These are phyloP conservation scores for Holotrichia oblita DNA, from an alignment of 1,140 invertebrate species.

Conservation along the genomic window DNA sequence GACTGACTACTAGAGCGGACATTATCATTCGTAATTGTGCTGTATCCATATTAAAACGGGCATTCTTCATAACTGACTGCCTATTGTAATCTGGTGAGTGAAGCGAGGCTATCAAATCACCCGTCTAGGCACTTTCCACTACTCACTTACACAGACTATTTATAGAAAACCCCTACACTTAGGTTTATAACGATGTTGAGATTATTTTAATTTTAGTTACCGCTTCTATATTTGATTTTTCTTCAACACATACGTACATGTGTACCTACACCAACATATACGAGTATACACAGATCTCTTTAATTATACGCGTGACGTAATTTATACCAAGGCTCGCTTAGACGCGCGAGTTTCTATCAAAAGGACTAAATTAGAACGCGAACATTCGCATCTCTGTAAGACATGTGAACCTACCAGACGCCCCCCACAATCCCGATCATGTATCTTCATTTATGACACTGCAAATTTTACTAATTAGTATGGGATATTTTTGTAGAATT, in stretches of 20 bases:
- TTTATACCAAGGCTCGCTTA: constrained; percentile 48
- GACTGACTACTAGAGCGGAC: constrained; percentile 43
- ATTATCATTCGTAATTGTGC: constrained; percentile 41
- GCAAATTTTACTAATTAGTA: no score
- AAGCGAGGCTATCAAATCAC: constrained; percentile 19
- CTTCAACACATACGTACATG: constrained; percentile 43
- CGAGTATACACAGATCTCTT: constrained; percentile 39
- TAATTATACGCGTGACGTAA: constrained; percentile 53
- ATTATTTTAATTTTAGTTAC: constrained; percentile 57
- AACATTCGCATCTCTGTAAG: constrained; percentile 36
- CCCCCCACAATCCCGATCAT: constrained; percentile 12
- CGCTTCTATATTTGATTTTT: constrained; percentile 54
- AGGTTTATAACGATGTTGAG: constrained; percentile 50
- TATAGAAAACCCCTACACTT: constrained; percentile 51
- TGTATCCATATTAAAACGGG: background rate
- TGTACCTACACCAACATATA: constrained; percentile 15
- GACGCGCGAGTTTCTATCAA: constrained; percentile 45
- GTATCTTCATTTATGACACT: no score
- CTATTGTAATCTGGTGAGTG: constrained; percentile 26
- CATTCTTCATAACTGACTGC: constrained; percentile 32
- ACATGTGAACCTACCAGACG: background rate
- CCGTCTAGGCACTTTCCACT: constrained; percentile 11
- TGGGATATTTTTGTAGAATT: no score
- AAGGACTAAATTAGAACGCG: constrained; percentile 50
- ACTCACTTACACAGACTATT: constrained; percentile 44